Percentiles rank a stretch among this genome's conserved stretches.
Conservation (phyloP, 2,888 invertebrate species). For the Chrysolina haemoptera region DNA sequence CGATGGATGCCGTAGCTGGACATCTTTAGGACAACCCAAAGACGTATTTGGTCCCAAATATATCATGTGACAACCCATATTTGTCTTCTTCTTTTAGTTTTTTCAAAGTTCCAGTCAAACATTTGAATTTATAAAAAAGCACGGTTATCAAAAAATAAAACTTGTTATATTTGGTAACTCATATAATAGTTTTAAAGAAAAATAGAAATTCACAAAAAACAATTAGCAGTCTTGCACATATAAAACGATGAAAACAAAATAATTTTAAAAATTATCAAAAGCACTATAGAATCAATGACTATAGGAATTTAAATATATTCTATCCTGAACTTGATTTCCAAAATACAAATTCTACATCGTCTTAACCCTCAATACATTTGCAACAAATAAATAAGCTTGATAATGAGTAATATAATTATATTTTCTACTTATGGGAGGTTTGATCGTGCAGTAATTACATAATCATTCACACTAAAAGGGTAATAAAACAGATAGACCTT, state of each 20-base stretch:
- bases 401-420: too few species aligned
- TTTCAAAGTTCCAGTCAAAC: too few species aligned
- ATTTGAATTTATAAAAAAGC: too few species aligned
- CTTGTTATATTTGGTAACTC: conserved; percentile 6
- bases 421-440: too few species aligned
- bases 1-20: too few species aligned
- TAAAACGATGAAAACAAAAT: not conserved
- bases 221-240: not conserved
- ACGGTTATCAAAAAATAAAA: too few species aligned
- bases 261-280: not conserved
- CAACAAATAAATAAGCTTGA: too few species aligned
- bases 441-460: not conserved
- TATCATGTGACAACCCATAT: too few species aligned
- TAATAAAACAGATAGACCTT: too few species aligned
- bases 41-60: too few species aligned
- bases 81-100: too few species aligned
- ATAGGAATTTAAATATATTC: not conserved
- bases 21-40: too few species aligned
- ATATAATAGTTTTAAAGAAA: conserved; percentile 12
- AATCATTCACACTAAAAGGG: not conserved
- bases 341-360: not conserved
- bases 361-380: not conserved
- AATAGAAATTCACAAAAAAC: conserved; percentile 3
- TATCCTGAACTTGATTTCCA: not conserved
- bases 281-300: not conserved